Evolutionary conservation across 2,797 vertebrate genomes (phyloP), one percentile per base, ranked within the genome.

Genomic region (Buphagus erythrorhynchus): DNA sequence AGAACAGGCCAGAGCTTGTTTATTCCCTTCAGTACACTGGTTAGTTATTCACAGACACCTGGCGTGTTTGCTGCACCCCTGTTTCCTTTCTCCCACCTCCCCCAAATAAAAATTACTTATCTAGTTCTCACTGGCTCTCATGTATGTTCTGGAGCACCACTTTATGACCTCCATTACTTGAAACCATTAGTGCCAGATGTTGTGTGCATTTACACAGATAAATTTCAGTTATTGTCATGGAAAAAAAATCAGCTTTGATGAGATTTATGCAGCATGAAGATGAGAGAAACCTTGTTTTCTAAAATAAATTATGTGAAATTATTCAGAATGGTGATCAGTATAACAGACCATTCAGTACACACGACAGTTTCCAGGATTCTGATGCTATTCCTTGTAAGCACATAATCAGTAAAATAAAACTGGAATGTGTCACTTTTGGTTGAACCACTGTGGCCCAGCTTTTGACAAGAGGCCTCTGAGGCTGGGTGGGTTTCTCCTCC

Each of bases 111-210:
- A 94, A 55, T 36, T 22, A 72, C 59, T 77, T 62, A 49, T 1
- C 54, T 77, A 22, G 9, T 85, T 97, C 78, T 95, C 87, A 66
- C 71, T 94, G 66, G 72, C 31, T 72, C 22, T 84, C 45, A 17
- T 5, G 2, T 84, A 8, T 76, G 75, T 91, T 90, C 82, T 94
- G 77, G 63, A 90, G 76, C 65, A 95, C 69, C 55, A 61, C 62
- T 94, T 94, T 88, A 75, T 61, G 81, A 63, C 80, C 61, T 75
- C 16, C 38, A 19, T 78, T 96, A 77, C 80, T 73, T 88, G 76
- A 93, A 95, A 86, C 59, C 55, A 84, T 97, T 92, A 88, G 72
- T 93, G 86, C 73, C 86, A 91, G 88, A 92, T 95, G 63, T 94
- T 86, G 51, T 84, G 78, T 82, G 29, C 88, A 79, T 96, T 95